Conservation (phyloP, 2,888 invertebrate genomes). For the Adelphocoris suturalis region DNA sequence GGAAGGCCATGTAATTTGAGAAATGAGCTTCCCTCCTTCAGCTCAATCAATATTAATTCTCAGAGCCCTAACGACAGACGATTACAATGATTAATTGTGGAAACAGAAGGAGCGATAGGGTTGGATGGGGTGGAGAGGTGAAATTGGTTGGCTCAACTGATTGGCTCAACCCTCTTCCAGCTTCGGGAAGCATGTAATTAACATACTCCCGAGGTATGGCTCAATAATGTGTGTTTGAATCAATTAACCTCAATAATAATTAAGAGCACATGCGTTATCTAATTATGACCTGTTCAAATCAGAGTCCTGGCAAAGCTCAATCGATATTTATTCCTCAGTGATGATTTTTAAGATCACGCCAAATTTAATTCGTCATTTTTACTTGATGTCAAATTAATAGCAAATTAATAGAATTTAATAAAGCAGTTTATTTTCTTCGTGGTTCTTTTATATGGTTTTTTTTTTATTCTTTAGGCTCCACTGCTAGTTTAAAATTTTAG, state of each 20-base stretch:
- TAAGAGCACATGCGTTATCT: background rate
- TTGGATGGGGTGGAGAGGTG: slow-evolving; percentile 8
- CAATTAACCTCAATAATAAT: background rate
- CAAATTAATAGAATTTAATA: too few relatives aligned
- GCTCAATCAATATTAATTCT: slow-evolving; percentile 60
- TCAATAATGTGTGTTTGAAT: slow-evolving; percentile 2
- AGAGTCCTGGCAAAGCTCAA: too few relatives aligned
- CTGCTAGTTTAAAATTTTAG: too few relatives aligned
- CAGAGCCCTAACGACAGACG: slow-evolving; percentile 51
- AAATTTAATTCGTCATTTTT: too few relatives aligned
- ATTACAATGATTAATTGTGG: slow-evolving; percentile 64
- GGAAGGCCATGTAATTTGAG: slow-evolving; percentile 47
- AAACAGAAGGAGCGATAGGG: slow-evolving; percentile 42
- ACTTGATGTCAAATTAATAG: too few relatives aligned
- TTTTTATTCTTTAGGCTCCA: too few relatives aligned
- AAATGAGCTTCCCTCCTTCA: slow-evolving; percentile 42
- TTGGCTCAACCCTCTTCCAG: slow-evolving; percentile 25
- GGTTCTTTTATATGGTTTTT: too few relatives aligned
- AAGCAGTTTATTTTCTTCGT: too few relatives aligned
- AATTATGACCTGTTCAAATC: too few relatives aligned
- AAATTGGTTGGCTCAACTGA: slow-evolving; percentile 20
- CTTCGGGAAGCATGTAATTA: slow-evolving; percentile 8
- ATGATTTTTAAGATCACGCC: too few relatives aligned
- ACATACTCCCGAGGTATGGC: slow-evolving; percentile 16
- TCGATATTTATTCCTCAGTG: too few relatives aligned